Conservation (phyloP, 2,797 vertebrate genomes). For the Leptodactylus fallax region DNA sequence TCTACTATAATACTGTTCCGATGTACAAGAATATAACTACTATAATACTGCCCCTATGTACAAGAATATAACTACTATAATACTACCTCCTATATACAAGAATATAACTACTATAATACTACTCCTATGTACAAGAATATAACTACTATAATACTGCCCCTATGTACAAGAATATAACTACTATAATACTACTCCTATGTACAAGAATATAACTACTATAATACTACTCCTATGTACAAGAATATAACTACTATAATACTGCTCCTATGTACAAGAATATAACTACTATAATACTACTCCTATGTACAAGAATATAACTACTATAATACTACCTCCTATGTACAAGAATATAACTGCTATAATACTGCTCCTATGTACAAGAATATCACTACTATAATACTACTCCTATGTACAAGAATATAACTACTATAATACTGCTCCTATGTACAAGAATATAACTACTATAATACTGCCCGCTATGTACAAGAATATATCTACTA, state of each 20-base stretch:
- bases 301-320: constrained; percentile 1
- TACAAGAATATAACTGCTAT: background rate
- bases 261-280: background rate
- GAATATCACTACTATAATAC: constrained; percentile 9
- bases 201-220: constrained; percentile 1
- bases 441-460: constrained; percentile 1
- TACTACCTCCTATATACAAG: too few species aligned
- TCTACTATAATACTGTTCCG: too few species aligned
- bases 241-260: constrained; percentile 3
- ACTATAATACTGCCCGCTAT: background rate
- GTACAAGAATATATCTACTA: too few species aligned
- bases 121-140: too few species aligned
- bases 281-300: background rate
- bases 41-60: background rate
- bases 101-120: too few species aligned
- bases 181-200: background rate
- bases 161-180: background rate
- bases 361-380: background rate
- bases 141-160: too few species aligned
- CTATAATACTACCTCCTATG: background rate
- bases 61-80: too few species aligned
- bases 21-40: background rate
- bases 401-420: background rate
- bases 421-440: background rate
- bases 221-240: background rate